Evolutionary conservation across 2,888 invertebrate genomes (phyloP), one percentile per base, ranked within the genome.

Genomic region (Petrolisthes cinctipes): DNA sequence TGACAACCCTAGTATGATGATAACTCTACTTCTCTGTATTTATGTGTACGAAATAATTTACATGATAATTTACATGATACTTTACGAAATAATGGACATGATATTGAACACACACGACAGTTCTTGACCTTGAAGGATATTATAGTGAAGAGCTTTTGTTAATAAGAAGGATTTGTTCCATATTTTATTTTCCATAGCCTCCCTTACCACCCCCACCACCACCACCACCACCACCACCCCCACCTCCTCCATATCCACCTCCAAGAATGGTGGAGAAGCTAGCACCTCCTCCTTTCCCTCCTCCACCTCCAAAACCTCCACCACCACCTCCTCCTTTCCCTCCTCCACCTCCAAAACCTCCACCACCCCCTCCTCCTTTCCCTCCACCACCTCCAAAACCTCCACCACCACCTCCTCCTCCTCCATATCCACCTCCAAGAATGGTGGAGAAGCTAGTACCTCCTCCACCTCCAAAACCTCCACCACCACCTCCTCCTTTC

Each of bases 371-470:
- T 61, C 20, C 20, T 11, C 54, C 53, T 4, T 54, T 17, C 6
- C 56, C 54, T 6, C 37, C 37, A 4, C 79, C 79, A 54, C 79
- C 79, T 5, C 79, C 79, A 56, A 4, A 17, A n/a, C 79, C 56
- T 20, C 79, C 61, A 11, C 80, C 51, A n/a, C 78, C 78, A 17
- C 78, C 78, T 14, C 78, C 78, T 53, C 51, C 51, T 20, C 78
- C 78, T 11, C 51, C 53, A 54, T 79, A 53, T 7, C 54, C 37
- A 61, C 9, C 61, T n/a, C 80, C 61, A 14, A 57, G 80, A 37
- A n/a, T 20, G 80, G 61, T 61, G 7, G 57, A 68, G 20, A 68
- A 68, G 57, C 83, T 75, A 0, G n/a, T 37, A 5, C 57, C 53
- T 37, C 37, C 53, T 11, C 9, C 20, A 4, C 81, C 81, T 14